Percentiles rank a stretch among this genome's conserved stretches.
These are phyloP conservation scores for Euplexia lucipara DNA, from an alignment of 2,888 invertebrate genomes.

Conservation along the genomic window DNA sequence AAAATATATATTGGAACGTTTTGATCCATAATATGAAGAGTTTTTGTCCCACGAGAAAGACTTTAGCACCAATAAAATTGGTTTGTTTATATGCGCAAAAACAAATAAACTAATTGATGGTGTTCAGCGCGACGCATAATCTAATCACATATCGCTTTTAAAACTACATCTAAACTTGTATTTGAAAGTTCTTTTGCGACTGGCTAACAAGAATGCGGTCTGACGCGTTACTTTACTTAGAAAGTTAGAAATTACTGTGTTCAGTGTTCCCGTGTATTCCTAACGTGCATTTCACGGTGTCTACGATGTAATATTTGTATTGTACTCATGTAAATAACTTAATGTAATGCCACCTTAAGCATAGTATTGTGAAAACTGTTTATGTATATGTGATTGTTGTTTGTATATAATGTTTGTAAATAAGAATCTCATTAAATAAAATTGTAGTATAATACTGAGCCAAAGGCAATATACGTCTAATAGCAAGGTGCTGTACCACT, in stretches of 20 bases:
- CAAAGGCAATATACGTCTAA: conserved; percentile 87
- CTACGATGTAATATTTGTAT: conserved; percentile 60
- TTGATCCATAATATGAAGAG: conserved; percentile 4
- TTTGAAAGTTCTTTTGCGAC: conserved; percentile 60
- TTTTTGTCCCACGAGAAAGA: not conserved
- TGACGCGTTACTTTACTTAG: conserved; percentile 14
- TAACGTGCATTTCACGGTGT: conserved; percentile 72
- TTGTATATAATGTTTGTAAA: conserved; percentile 76
- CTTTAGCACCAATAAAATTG: not conserved
- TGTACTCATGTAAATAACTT: conserved; percentile 74
- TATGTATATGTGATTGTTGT: conserved; percentile 65
- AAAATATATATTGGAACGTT: conserved; percentile 5
- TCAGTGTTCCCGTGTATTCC: conserved; percentile 47
- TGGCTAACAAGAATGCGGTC: not conserved
- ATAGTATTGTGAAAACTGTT: conserved; percentile 59
- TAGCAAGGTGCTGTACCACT: conserved; percentile 85
- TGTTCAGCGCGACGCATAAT: not conserved
- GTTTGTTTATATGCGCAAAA: not conserved
- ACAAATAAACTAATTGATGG: not conserved
- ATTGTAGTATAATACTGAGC: conserved; percentile 78
- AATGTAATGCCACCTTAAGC: conserved; percentile 77
- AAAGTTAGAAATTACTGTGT: conserved; percentile 45
- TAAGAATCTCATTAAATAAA: conserved; percentile 79
- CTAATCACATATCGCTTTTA: conserved; percentile 17
- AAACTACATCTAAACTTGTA: conserved; percentile 27